Evolutionary conservation across 2,113 vertebrate species (phyloP).

Genomic region (Phasianus colchicus): DNA sequence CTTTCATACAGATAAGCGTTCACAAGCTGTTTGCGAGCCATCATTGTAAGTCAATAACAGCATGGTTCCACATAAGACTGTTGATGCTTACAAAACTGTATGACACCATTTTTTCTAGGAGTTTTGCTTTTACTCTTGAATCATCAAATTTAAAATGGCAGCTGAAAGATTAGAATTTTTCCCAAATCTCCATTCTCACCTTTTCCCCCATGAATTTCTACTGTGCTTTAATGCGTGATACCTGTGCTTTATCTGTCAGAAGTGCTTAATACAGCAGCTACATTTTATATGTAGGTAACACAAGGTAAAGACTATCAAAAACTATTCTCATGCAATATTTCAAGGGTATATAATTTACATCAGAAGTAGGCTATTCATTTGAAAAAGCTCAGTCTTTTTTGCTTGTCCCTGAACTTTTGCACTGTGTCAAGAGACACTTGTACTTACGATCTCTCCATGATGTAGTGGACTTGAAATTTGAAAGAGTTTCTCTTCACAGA

Average conservation of each 20-base stretch:
- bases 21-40: neutral
- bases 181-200: neutral
- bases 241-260: neutral
- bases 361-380: neutral
- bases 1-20: neutral
- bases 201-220: neutral
- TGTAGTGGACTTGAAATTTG: neutral
- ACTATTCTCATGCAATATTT: neutral
- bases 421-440: neutral
- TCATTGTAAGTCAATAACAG: neutral
- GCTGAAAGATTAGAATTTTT: neutral
- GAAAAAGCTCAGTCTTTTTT: neutral
- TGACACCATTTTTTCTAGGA: neutral
- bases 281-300: neutral
- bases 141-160: neutral
- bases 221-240: neutral
- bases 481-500: neutral
- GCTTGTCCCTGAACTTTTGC: neutral
- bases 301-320: neutral
- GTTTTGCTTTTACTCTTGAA: neutral
- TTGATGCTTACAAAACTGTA: neutral
- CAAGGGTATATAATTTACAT: neutral
- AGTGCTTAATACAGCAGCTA: neutral
- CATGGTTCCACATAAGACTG: neutral
- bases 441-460: neutral